Evolutionary conservation across 2,113 vertebrate species (phyloP).

Genomic region (Pelusios castaneus): DNA sequence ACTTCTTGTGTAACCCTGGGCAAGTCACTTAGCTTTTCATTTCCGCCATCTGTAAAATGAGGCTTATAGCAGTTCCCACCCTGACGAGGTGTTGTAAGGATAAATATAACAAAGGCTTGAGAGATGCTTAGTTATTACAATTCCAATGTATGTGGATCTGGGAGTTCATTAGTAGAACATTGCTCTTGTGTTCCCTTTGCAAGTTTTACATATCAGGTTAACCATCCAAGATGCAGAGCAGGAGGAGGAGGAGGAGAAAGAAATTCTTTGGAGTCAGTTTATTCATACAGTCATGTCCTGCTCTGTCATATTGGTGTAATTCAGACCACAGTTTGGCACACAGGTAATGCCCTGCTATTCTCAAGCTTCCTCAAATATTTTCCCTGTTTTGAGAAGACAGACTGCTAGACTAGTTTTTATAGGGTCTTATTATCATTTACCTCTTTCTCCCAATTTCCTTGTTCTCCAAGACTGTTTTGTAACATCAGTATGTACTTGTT

Average conservation of each 20-base stretch:
- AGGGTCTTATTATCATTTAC: not conserved
- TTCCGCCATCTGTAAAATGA: not conserved
- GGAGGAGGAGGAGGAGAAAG: not conserved
- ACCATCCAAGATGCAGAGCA: not conserved
- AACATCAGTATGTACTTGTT: not conserved
- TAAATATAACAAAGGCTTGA: not conserved
- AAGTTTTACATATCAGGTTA: not conserved
- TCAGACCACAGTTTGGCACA: not conserved
- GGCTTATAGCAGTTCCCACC: not conserved
- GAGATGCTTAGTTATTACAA: not conserved
- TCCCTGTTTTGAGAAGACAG: not conserved
- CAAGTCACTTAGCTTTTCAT: not conserved
- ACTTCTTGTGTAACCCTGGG: not conserved
- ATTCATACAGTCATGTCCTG: not conserved
- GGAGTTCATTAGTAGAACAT: not conserved
- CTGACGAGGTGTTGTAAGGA: not conserved
- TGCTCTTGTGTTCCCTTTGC: not conserved
- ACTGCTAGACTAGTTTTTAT: not conserved
- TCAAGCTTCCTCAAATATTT: not conserved
- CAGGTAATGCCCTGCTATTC: not conserved
- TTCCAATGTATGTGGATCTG: not conserved
- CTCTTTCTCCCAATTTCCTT: not conserved
- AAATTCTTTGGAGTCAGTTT: not conserved
- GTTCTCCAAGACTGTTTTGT: not conserved
- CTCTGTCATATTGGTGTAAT: not conserved